Conservation (phyloP, 2,113 vertebrate genomes). For the Nannobrachium achirus region DNA sequence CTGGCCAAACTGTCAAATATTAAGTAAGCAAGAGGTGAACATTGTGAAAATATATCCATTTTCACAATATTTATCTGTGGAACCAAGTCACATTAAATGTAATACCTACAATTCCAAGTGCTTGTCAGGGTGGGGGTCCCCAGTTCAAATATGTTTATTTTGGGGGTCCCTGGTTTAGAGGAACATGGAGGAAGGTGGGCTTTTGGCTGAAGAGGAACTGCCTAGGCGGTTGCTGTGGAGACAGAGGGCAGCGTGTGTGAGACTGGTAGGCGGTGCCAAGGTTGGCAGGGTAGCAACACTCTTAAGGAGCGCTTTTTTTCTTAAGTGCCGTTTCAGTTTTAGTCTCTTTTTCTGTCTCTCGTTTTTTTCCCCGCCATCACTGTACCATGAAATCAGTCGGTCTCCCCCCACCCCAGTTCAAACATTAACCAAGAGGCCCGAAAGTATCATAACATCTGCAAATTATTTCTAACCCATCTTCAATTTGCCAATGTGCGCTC, state of each 20-base stretch:
- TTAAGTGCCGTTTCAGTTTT: constrained; percentile 40
- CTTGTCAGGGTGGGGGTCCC: too few species aligned
- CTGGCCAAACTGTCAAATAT: too few species aligned
- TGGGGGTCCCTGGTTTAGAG: too few species aligned
- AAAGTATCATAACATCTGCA: constrained; percentile 37
- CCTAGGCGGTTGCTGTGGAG: constrained; percentile 65
- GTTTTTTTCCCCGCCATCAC: constrained; percentile 51
- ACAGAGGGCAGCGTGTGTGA: constrained; percentile 28
- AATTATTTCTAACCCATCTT: constrained; percentile 27
- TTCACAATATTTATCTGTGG: too few species aligned
- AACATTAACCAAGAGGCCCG: constrained; percentile 14
- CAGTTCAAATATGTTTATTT: too few species aligned
- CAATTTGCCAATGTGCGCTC: constrained; percentile 17
- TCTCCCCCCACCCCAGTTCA: constrained; percentile 2
- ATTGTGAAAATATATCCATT: too few species aligned
- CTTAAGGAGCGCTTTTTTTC: constrained; percentile 41
- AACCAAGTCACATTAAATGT: too few species aligned
- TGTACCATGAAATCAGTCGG: constrained; percentile 38
- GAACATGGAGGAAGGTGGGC: constrained; percentile 28
- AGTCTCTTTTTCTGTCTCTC: constrained; percentile 18
- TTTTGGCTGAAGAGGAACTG: constrained; percentile 54
- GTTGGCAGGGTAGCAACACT: constrained; percentile 48
- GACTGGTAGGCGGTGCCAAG: constrained; percentile 49
- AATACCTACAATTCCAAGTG: too few species aligned
- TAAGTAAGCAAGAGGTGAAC: too few species aligned